Evolutionary conservation across 1,140 invertebrate genomes (phyloP), one percentile per base, ranked within the genome.

Genomic region (Aphis craccivora): DNA sequence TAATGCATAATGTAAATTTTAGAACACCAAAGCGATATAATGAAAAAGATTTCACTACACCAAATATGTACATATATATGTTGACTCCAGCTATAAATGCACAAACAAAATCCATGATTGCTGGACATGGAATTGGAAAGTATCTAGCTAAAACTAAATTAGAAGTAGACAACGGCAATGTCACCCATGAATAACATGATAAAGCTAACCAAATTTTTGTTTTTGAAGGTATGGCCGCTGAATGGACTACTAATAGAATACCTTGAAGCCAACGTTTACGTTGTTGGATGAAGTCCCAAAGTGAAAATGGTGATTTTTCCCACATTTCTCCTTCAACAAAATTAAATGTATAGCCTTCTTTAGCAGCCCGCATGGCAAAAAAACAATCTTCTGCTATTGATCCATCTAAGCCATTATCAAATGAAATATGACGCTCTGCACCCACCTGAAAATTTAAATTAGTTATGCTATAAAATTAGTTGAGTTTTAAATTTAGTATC

Each of bases 351-450:
- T 97, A 98, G 22, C 98, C 98, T 95, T 98, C 96, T 93, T 96
- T 96, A 95, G 97, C 98, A 0, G 99, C 99, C 94, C 97, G 97
- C 98, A 99, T 99, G 0, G 98, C 98, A 96, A 99, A 99, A 95
- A 97, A 99, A 95, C 98, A 99, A 95, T 99, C 99, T 95, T 99
- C 99, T 45, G 99, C 99, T n/a, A 99, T 98, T 1, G 98, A 99
- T 51, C 98, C 98, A 95, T 99, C 98, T 87, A 98, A 96, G 18
- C 99, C 99, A 95, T 99, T 99, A 95, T 99, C 98, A 95, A 99
- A 99, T 0, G 98, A 98, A 2, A 99, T 98, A 94, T 97, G 96
- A 94, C 97, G 97, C 95, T 99, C 99, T 3, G 98, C 98, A 94
- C 96, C 97, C 91, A 98, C 97, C 97, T 99, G 95, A 81, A 97